These are phyloP conservation scores for Patella ulyssiponensis DNA, from an alignment of 2,888 invertebrate genomes.

Conservation along the genomic window DNA sequence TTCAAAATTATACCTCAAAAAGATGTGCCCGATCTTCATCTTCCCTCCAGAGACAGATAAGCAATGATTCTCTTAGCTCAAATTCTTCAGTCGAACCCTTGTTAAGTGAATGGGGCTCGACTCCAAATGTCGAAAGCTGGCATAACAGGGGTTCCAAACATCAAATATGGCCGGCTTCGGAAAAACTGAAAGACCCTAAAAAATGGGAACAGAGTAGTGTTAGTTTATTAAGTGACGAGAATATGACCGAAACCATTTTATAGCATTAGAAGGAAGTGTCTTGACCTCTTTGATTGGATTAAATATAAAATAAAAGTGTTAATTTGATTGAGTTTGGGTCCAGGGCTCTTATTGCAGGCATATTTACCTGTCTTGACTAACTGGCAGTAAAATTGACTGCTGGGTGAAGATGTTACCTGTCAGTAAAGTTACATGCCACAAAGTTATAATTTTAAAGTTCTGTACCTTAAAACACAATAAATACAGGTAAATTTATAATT, in stretches of 20 bases:
- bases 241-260: not conserved
- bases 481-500: too few species aligned
- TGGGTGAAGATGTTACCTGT: too few species aligned
- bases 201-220: not conserved
- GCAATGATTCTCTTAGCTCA: constrained; percentile 37
- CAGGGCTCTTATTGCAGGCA: too few species aligned
- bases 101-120: not conserved
- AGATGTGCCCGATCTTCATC: constrained; percentile 6
- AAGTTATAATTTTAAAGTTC: too few species aligned
- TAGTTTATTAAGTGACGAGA: not conserved
- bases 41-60: constrained; percentile 19
- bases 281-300: too few species aligned
- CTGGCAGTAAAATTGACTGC: too few species aligned
- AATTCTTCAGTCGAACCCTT: constrained; percentile 38
- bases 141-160: not conserved
- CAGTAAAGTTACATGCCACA: too few species aligned
- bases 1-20: constrained; percentile 34
- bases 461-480: too few species aligned
- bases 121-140: not conserved
- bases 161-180: not conserved
- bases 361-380: too few species aligned
- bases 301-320: too few species aligned
- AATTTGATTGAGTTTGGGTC: too few species aligned
- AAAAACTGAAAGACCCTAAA: not conserved
- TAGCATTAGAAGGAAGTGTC: not conserved